Percentiles rank a stretch among this genome's conserved stretches.
phyloP scores from a whole-genome alignment of 1,140 invertebrate genomes.

The Drosophila persimilis region DNA sequence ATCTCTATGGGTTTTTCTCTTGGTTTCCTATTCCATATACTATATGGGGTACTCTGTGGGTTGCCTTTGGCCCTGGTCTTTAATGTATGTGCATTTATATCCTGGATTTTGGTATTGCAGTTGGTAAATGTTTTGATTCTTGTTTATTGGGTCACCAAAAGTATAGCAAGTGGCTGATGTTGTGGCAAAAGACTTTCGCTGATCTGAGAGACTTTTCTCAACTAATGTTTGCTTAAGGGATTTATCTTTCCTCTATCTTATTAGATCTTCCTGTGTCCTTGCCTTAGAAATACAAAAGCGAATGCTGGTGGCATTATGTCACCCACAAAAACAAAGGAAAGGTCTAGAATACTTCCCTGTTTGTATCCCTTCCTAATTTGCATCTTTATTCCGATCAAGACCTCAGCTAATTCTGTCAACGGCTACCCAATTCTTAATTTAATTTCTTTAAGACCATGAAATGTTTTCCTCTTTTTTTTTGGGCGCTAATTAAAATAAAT shows the following conservation, averaged over 20 bases:
- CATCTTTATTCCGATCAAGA: conserved; percentile 37
- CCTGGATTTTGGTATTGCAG: neutral
- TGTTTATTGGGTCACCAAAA: neutral
- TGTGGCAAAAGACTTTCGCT: neutral
- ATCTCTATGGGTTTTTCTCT: conserved; percentile 59
- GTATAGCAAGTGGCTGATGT: too few species aligned
- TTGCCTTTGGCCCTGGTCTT: conserved; percentile 8
- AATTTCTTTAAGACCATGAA: conserved; percentile 49
- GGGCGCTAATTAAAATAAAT: conserved; percentile 76
- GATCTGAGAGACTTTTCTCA: neutral
- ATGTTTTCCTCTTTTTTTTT: conserved; percentile 18
- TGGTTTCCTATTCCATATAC: conserved; percentile 1
- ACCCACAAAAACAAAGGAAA: too few species aligned
- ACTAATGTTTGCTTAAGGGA: too few species aligned
- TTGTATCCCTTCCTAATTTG: conserved; percentile 35
- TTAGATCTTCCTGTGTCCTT: too few species aligned
- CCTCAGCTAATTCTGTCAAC: conserved; percentile 2
- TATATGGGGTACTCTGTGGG: neutral
- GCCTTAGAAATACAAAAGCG: too few species aligned
- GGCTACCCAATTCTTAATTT: conserved; percentile 23
- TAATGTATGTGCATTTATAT: conserved; percentile 49
- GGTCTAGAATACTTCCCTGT: too few species aligned
- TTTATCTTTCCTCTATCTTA: too few species aligned
- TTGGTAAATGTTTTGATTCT: neutral
- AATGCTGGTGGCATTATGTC: too few species aligned